These are phyloP conservation scores for Hippocampus guttulatus DNA, from an alignment of 2,113 vertebrate species.

Conservation along the genomic window DNA sequence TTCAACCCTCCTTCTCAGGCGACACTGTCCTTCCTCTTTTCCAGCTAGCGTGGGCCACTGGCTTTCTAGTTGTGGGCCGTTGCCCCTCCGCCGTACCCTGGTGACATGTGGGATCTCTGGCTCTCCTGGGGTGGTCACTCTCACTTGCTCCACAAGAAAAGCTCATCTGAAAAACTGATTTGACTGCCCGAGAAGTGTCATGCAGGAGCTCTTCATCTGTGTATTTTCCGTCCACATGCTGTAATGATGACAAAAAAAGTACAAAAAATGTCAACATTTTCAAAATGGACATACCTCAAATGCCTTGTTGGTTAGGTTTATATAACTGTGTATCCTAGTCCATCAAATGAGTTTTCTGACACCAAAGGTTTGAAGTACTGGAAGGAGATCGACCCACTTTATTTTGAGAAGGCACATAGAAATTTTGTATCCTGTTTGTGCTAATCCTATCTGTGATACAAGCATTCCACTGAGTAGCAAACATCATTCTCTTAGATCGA, in stretches of 20 bases:
- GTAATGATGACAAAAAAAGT: no score
- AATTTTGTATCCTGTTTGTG: slow-evolving; percentile 30
- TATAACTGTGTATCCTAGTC: background rate
- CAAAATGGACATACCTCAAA: no score
- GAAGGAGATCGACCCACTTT: background rate
- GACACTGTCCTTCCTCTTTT: background rate
- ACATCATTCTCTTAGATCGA: slow-evolving; percentile 31
- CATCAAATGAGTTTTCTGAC: background rate
- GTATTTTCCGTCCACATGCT: no score
- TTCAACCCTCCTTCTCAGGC: background rate
- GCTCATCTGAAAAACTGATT: no score
- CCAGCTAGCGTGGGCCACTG: background rate
- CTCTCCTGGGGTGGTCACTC: no score
- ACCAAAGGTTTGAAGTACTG: background rate
- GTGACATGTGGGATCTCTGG: no score
- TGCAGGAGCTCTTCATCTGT: no score
- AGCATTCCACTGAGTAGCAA: slow-evolving; percentile 25
- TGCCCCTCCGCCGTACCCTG: no score
- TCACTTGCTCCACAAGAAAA: no score
- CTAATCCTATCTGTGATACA: slow-evolving; percentile 38
- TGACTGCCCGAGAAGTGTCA: background rate
- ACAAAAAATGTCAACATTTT: no score
- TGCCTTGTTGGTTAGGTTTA: background rate
- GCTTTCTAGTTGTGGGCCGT: no score
- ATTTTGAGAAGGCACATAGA: background rate